phyloP scores from a whole-genome alignment of 2,113 vertebrate species.

The Oncorhynchus clarkii region DNA sequence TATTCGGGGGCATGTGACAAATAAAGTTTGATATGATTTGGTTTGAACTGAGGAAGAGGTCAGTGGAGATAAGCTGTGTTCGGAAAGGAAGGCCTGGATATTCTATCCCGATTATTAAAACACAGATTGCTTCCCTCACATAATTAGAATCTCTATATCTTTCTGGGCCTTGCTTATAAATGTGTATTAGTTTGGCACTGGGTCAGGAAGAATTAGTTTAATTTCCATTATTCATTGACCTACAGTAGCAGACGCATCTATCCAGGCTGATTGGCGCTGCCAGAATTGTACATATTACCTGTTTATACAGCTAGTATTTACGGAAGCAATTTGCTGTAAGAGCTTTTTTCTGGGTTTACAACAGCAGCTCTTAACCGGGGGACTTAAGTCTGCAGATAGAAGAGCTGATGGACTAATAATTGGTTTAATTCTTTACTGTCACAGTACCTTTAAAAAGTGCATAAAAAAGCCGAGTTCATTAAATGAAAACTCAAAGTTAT shows the following conservation, averaged over 20 bases:
- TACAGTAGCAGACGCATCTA: slow-evolving; percentile 50
- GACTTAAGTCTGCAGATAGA: slow-evolving; percentile 34
- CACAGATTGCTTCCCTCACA: slow-evolving; percentile 50
- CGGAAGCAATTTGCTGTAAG: slow-evolving; percentile 49
- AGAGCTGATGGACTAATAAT: slow-evolving; percentile 49
- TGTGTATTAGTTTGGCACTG: slow-evolving; percentile 52
- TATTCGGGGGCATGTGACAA: too few relatives aligned
- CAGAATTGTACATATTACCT: slow-evolving; percentile 62
- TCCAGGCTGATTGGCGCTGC: slow-evolving; percentile 48
- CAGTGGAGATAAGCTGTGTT: slow-evolving; percentile 25
- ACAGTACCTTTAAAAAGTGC: slow-evolving; percentile 23
- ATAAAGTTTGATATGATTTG: too few relatives aligned
- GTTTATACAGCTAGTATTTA: slow-evolving; percentile 55
- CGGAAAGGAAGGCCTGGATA: slow-evolving; percentile 32
- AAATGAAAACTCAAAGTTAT: slow-evolving; percentile 32
- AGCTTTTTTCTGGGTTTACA: slow-evolving; percentile 41
- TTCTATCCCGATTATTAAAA: slow-evolving; percentile 51
- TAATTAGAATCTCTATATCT: slow-evolving; percentile 55
- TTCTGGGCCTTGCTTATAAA: slow-evolving; percentile 53
- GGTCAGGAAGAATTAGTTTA: slow-evolving; percentile 61
- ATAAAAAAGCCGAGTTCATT: slow-evolving; percentile 15
- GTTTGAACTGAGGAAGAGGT: slow-evolving; percentile 20
- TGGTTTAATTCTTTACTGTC: slow-evolving; percentile 48
- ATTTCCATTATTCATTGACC: slow-evolving; percentile 66
- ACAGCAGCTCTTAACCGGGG: slow-evolving; percentile 16